phyloP scores from a whole-genome alignment of 1,140 invertebrate genomes.

The Globodera ellingtonae region DNA sequence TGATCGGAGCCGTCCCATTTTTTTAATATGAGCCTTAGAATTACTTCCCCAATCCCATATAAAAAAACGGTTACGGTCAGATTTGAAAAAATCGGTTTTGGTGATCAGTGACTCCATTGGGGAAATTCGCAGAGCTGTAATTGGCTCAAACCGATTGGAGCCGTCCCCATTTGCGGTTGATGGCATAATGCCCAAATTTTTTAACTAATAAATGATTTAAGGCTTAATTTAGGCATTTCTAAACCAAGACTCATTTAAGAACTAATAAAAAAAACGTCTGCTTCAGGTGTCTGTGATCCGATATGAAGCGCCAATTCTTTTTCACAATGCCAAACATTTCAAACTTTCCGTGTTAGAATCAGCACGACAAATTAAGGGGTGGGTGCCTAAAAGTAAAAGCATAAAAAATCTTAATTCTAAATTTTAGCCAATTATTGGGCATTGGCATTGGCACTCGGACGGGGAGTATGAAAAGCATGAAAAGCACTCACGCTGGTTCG shows the following conservation, averaged over 20 bases:
- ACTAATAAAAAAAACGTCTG: not conserved
- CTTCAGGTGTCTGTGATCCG: conserved; percentile 41
- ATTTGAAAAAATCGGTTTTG: no score
- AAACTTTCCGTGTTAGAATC: conserved; percentile 27
- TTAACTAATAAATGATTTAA: no score
- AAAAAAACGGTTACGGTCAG: no score
- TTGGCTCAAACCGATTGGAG: no score
- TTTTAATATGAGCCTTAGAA: no score
- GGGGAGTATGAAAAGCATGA: conserved; percentile 55
- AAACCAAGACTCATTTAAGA: not conserved
- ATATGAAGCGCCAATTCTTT: conserved; percentile 48
- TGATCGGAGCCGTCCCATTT: no score
- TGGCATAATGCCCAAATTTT: no score
- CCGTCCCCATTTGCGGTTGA: no score
- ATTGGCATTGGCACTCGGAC: conserved; percentile 54
- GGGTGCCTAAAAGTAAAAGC: not conserved
- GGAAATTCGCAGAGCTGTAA: no score
- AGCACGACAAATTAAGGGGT: conserved; percentile 50
- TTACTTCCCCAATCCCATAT: no score
- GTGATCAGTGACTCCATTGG: no score
- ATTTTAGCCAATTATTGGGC: conserved; percentile 50
- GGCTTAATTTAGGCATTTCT: not conserved
- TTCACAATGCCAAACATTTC: conserved; percentile 50
- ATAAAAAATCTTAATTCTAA: not conserved
- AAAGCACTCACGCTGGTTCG: conserved; percentile 32